Base-by-base conservation (phyloP, 2,888 invertebrate genomes). In the Agapostemon virescens region DNA sequence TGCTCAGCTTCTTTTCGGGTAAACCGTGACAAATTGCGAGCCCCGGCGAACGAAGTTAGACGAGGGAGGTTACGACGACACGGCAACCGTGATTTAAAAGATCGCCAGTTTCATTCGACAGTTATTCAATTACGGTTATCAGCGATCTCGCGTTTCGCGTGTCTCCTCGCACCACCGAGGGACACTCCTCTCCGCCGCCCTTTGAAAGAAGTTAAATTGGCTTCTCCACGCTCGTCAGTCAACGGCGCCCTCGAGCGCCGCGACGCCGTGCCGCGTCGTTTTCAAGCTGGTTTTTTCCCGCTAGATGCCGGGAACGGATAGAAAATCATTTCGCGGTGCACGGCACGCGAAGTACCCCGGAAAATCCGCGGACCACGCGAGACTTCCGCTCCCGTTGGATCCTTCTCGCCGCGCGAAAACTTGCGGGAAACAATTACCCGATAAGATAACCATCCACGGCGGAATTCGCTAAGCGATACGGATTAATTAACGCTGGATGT, bases 181-280 rank as follows among this genome's bases (percentile, higher is more conserved):
- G 49, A n/a, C 9, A n/a, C 52, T 63, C 58, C 40, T 30, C 68
- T 63, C 77, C 80, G 82, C 83, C 75, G 61, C 17, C 55, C 79
- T 17, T 79, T 81, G 83, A 87, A 87, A 87, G 84, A 87, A 87
- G 87, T 86, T 87, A 87, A 87, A 87, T 87, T 87, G 84, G 80
- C 87, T 85, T 84, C 81, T 83, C 86, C 81, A 84, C 84, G 85
- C 80, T 86, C 84, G 85, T 86, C 86, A 84, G 75, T 87, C 83
- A 82, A 79, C 79, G 76, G 84, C 83, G 81, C 85, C 76, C 78
- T 70, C 72, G 58, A 33, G 30, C 58, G 30, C 17, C 33, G 61
- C n/a, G 49, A 49, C 49, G 49, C n/a, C 20, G 9, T 5, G 55
- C 26, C 26, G 55, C 26, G 55, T 45, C 64, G 72, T 58, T 73